Evolutionary conservation across 2,888 invertebrate species (phyloP), one percentile per base, ranked within the genome.

Genomic region (Globia sparganii): DNA sequence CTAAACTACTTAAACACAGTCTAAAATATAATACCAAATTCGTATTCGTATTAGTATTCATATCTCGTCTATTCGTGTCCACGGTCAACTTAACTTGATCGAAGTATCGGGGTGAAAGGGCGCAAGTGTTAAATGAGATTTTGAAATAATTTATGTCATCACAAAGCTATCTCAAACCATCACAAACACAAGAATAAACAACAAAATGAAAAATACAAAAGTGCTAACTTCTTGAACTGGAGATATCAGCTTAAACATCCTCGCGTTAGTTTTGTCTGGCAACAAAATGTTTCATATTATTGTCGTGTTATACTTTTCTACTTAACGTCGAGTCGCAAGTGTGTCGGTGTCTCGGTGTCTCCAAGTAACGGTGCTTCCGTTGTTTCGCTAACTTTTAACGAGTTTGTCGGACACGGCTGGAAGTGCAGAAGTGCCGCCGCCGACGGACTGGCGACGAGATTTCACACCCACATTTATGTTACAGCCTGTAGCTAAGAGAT

Each of bases 301-400:
- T 94, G 94, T 93, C 94, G 93, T 93, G 94, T 94, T 94, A 95
- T 93, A 95, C 93, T 96, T 95, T 94, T 93, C 92, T 95, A 95
- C 95, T 96, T 96, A 95, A 93, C 95, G 95, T 94, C 94, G 90
- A 93, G 93, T 93, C 92, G 94, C 95, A 94, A 95, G 95, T 95
- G 95, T 96, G 95, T 94, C 91, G 91, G 83, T 85, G 95, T 96
- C 95, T 94, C 91, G 91, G 83, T 84, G 83, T 85, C 83, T 81
- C 85, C 89, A 92, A 94, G 94, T 94, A 93, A 90, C 90, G 89
- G 90, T 92, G 93, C 93, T 94, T 93, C 93, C 94, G 95, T 95
- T 96, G 96, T 95, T 95, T 94, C 93, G 87, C 93, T 91, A 96
- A 96, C 94, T 96, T 96, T 96, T 96, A 96, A 96, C 96, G 96